Conservation (phyloP, 2,113 vertebrate species). For the Grus americana region DNA sequence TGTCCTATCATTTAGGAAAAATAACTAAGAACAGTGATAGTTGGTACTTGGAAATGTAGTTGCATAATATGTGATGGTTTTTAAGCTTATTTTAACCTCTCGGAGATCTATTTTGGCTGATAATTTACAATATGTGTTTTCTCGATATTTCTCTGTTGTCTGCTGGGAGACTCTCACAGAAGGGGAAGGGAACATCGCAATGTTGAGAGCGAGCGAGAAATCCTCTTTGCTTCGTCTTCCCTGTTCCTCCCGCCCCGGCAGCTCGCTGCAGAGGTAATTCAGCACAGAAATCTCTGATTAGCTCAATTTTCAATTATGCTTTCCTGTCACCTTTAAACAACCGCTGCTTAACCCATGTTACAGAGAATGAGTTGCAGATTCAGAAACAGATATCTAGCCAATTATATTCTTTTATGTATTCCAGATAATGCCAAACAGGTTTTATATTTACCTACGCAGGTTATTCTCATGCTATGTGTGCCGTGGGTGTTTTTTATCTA, state of each 20-base stretch:
- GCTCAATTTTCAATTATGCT: not conserved
- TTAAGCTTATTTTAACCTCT: not conserved
- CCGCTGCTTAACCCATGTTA: not conserved
- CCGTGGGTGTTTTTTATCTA: not conserved
- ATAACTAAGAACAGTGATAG: not conserved
- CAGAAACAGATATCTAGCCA: not conserved
- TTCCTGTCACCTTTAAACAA: not conserved
- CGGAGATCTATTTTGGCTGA: not conserved
- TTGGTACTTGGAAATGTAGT: not conserved
- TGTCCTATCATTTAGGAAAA: not conserved
- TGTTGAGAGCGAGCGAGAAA: rapidly evolving
- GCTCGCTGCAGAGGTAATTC: not conserved
- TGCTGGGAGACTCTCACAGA: not conserved
- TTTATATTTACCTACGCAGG: not conserved
- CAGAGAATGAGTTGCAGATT: not conserved
- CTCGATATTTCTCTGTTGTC: not conserved
- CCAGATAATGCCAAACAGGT: not conserved
- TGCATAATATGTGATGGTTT: not conserved
- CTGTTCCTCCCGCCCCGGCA: not conserved
- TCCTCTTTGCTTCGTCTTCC: not conserved
- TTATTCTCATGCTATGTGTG: not conserved
- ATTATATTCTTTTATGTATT: not conserved
- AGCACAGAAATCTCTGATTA: not conserved
- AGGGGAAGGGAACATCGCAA: not conserved
- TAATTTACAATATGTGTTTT: not conserved